Conservation (phyloP, 2,888 invertebrate species). For the Oasisia sp. region DNA sequence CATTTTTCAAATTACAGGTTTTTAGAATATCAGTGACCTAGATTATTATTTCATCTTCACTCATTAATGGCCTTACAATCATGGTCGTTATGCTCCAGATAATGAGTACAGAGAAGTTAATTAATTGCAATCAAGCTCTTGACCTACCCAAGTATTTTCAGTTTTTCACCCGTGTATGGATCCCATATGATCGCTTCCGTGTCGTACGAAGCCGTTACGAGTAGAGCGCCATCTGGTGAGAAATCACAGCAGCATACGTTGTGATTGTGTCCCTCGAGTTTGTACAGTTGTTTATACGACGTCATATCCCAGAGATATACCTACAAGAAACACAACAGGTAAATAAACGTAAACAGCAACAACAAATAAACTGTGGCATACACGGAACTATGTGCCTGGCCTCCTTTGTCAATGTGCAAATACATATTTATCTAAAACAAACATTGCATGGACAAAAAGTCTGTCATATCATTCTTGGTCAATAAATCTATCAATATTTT, state of each 20-base stretch:
- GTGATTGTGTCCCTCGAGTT: constrained; percentile 68
- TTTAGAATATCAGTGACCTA: too few relatives aligned
- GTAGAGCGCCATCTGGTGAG: constrained; percentile 68
- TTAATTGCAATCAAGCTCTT: not conserved
- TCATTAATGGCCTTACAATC: too few relatives aligned
- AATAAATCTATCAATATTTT: not conserved
- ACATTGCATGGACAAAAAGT: not conserved
- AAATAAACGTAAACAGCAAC: too few relatives aligned
- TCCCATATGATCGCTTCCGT: constrained; percentile 70
- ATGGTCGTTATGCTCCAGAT: too few relatives aligned
- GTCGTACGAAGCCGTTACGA: constrained; percentile 69
- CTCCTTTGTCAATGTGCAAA: too few relatives aligned
- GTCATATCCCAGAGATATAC: constrained; percentile 67
- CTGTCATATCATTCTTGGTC: not conserved
- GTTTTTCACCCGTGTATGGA: constrained; percentile 61
- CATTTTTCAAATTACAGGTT: too few relatives aligned
- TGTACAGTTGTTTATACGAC: constrained; percentile 45
- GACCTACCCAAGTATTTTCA: constrained; percentile 57
- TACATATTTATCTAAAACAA: not conserved
- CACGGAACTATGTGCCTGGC: too few relatives aligned
- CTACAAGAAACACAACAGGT: constrained; percentile 52
- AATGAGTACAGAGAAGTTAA: too few relatives aligned
- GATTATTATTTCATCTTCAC: too few relatives aligned
- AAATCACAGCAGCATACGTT: constrained; percentile 68
- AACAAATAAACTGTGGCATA: too few relatives aligned